These are phyloP conservation scores for Amphiura filiformis DNA, from an alignment of 35 echinoderm and acorn worm species.

Conservation along the genomic window DNA sequence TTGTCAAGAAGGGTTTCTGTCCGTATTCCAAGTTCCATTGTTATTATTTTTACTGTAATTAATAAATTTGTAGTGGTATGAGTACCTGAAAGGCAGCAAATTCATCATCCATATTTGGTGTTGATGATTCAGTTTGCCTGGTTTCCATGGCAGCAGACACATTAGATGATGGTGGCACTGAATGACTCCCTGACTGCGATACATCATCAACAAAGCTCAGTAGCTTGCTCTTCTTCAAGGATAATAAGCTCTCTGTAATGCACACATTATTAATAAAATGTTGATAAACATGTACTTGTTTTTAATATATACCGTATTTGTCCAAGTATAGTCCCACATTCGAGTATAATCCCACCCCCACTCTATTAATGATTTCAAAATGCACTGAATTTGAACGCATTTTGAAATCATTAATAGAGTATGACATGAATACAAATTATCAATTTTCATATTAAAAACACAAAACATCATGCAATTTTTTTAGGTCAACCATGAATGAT, in stretches of 20 bases:
- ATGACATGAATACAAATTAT: too few species aligned
- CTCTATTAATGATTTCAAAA: too few species aligned
- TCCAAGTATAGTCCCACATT: too few species aligned
- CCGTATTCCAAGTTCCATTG: background rate
- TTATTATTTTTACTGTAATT: background rate
- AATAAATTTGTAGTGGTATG: background rate
- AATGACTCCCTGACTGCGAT: constrained; percentile 13
- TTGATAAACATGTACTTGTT: background rate
- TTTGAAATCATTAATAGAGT: too few species aligned
- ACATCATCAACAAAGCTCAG: constrained; percentile 57
- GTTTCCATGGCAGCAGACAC: background rate
- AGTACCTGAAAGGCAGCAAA: constrained; percentile 80
- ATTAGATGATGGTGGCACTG: too few species aligned
- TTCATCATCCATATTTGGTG: constrained; percentile 60
- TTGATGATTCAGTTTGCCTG: background rate
- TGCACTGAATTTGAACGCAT: too few species aligned
- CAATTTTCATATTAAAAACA: too few species aligned
- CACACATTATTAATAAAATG: background rate
- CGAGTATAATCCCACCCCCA: too few species aligned
- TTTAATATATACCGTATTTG: too few species aligned
- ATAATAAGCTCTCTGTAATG: constrained; percentile 76
- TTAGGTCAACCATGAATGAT: too few species aligned
- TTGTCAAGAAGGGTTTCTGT: too few species aligned
- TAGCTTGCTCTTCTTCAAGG: constrained; percentile 85
- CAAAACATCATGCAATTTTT: too few species aligned